Evolutionary conservation across 1,140 invertebrate species (phyloP).

Genomic region (Trichogramma pretiosum): DNA sequence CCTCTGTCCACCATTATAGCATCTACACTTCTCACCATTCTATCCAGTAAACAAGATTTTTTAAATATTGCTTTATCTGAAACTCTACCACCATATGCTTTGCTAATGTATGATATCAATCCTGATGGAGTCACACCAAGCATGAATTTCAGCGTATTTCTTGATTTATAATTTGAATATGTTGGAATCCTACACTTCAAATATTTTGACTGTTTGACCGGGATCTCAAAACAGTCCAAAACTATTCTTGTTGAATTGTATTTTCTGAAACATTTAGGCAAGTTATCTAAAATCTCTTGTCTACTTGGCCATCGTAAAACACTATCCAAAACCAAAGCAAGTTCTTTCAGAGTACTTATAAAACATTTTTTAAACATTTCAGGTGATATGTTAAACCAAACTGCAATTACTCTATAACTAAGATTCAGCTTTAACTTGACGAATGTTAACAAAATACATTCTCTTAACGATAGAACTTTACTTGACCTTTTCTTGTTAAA

Average conservation of each 20-base stretch:
- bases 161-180: constrained; percentile 26
- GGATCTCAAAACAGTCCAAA: constrained; percentile 22
- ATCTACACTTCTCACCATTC: not conserved
- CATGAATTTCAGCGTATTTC: constrained; percentile 26
- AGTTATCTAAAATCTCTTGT: too few relatives aligned
- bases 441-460: too few relatives aligned
- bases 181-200: constrained; percentile 15
- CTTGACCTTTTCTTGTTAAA: too few relatives aligned
- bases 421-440: too few relatives aligned
- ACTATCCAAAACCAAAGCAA: too few relatives aligned
- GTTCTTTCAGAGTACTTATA: too few relatives aligned
- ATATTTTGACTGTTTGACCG: constrained; percentile 14
- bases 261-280: too few relatives aligned
- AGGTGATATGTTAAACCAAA: too few relatives aligned
- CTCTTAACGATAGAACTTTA: too few relatives aligned
- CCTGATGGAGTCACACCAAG: constrained; percentile 24
- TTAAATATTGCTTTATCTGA: constrained; percentile 26
- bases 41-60: constrained; percentile 23
- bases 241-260: constrained; percentile 14
- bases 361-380: too few relatives aligned
- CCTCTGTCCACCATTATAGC: not conserved
- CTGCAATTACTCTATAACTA: too few relatives aligned
- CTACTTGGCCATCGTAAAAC: too few relatives aligned
- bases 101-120: constrained; percentile 24
- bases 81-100: constrained; percentile 23